Base-by-base conservation (phyloP, 2,113 vertebrate genomes). In the Brienomyrus brachyistius region DNA sequence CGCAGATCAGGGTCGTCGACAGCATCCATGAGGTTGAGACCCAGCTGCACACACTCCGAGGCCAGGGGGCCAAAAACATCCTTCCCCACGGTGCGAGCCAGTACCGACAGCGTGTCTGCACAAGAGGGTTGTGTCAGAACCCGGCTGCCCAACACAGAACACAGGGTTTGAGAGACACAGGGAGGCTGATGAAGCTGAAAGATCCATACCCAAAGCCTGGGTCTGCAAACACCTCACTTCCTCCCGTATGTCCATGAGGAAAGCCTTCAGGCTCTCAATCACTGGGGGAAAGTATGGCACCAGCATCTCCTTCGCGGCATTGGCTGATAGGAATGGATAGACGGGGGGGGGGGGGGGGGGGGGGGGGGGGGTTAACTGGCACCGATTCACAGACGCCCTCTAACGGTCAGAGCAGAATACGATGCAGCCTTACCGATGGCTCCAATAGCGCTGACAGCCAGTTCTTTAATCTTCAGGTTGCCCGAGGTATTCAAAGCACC, bases 1-100 rank as follows among this genome's bases (percentile, higher is more conserved):
- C 97, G 94, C 85, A 98, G 93, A 90, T 97, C 97, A 1, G 97
- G 97, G 89, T 98, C 97, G 40, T 98, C 97, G 8, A 97, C 95
- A 59, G 95, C 94, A 86, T 97, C 92, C 0, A 96, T 97, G 4
- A 98, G 95, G 86, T 96, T 96, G 89, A 98, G 94, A 19, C 97
- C 97, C 48, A 98, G 93, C 90, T 93, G 95, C 83, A 97, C 95
- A 82, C 97, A 98, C 52, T 98, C 97, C 13, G 97, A 95, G 47
- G 97, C 96, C 52, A 98, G 93, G 1, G 97, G 96, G 80, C 92
- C 92, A 91, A 98, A 97, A 84, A 96, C 93, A 0, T 98, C 97
- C 89, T 96, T 95, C 23, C 96, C 96, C 0, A 98, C 89, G 2
- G 96, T 96, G 15, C 96, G 96, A 0, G 95, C 97, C 86, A 98